Evolutionary conservation across 2,113 vertebrate species (phyloP).

Genomic region (Antechinus stuartii): DNA sequence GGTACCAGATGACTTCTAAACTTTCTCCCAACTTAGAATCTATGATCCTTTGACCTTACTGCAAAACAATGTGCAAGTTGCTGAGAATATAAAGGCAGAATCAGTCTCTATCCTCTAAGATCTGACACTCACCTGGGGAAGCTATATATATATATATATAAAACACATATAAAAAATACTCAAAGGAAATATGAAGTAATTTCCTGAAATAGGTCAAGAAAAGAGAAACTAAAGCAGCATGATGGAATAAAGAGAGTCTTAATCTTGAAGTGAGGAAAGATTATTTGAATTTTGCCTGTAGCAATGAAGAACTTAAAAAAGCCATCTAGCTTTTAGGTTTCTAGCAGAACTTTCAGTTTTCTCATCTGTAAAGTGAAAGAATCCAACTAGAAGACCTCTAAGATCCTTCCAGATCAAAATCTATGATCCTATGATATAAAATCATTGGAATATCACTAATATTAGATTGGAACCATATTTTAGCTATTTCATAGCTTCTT

Average conservation of each 20-base stretch:
- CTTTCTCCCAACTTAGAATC: neutral
- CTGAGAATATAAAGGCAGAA: neutral
- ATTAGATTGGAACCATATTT: neutral
- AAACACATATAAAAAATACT: neutral
- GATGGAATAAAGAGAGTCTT: neutral
- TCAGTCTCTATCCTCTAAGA: neutral
- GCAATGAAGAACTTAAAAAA: neutral
- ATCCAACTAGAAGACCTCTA: neutral
- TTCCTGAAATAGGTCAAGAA: neutral
- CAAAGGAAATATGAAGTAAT: neutral
- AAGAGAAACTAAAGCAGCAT: neutral
- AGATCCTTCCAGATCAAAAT: neutral
- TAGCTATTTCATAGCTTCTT: neutral
- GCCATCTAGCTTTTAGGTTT: neutral
- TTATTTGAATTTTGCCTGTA: neutral
- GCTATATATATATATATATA: neutral
- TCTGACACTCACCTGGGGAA: neutral
- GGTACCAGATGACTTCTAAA: neutral
- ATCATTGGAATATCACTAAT: neutral
- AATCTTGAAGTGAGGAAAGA: neutral
- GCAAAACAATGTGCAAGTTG: neutral
- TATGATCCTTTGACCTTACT: neutral
- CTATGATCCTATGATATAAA: neutral
- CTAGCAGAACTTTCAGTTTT: neutral
- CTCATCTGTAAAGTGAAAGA: neutral